phyloP scores from a whole-genome alignment of 2,797 vertebrate genomes.

The Characodon lateralis region DNA sequence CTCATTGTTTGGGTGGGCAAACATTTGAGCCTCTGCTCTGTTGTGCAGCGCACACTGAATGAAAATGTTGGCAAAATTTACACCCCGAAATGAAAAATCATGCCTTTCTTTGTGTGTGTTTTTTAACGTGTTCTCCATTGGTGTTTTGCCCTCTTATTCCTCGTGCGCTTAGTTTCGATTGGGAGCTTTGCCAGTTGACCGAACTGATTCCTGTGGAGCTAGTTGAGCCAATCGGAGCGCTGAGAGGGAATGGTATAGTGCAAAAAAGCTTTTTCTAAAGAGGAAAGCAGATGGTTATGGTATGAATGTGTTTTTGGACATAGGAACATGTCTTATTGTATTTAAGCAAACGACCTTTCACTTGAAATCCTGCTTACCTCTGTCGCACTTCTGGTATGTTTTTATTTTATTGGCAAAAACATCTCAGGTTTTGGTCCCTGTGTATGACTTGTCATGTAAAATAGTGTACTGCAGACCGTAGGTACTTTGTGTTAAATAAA shows the following conservation, averaged over 20 bases:
- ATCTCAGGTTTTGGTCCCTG: background rate
- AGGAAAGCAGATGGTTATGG: conserved; percentile 43
- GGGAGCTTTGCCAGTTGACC: conserved; percentile 48
- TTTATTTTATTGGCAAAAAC: background rate
- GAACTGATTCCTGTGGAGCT: conserved; percentile 66
- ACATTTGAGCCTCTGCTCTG: conserved; percentile 58
- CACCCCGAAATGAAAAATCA: conserved; percentile 24
- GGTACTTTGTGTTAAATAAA: conserved; percentile 51
- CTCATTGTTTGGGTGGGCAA: conserved; percentile 70
- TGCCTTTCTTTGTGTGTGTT: conserved; percentile 6
- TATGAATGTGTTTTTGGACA: conserved; percentile 34
- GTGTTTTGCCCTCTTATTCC: conserved; percentile 18
- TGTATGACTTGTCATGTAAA: background rate
- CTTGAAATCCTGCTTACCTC: background rate
- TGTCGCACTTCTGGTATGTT: background rate
- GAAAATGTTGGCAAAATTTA: conserved; percentile 40
- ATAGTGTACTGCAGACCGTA: conserved; percentile 9
- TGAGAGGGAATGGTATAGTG: conserved; percentile 50
- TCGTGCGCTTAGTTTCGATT: conserved; percentile 55
- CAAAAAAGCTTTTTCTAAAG: conserved; percentile 62
- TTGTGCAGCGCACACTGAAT: conserved; percentile 58
- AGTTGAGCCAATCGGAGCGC: conserved; percentile 64
- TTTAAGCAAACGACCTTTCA: conserved; percentile 7
- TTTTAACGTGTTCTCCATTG: conserved; percentile 17
- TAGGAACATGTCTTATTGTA: conserved; percentile 30